Evolutionary conservation across 2,888 invertebrate species (phyloP).

Genomic region (Hetaerina titia): DNA sequence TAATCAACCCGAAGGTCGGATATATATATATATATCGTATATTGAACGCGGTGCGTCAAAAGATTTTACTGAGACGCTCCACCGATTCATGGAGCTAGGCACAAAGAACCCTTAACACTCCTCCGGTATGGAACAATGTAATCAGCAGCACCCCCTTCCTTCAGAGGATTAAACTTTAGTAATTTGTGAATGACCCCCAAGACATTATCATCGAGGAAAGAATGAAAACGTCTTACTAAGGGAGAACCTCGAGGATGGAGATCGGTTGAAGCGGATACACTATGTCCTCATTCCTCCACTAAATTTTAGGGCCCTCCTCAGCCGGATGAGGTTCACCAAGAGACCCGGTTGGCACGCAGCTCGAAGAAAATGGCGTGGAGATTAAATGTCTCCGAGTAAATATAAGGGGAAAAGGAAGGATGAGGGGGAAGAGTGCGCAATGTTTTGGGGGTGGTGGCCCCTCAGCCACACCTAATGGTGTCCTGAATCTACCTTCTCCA

Average conservation of each 20-base stretch:
- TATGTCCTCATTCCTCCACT: neutral
- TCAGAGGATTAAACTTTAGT: too few species aligned
- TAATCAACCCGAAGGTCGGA: too few species aligned
- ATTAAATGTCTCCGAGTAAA: conserved; percentile 18
- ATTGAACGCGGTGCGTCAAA: too few species aligned
- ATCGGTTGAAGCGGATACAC: too few species aligned
- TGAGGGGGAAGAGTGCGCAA: neutral
- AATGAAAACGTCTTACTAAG: too few species aligned
- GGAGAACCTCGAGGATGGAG: neutral
- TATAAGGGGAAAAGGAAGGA: neutral
- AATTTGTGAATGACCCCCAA: too few species aligned
- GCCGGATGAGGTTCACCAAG: neutral
- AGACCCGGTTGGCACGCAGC: neutral
- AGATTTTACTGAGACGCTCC: too few species aligned
- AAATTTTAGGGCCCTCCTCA: neutral
- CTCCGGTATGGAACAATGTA: too few species aligned
- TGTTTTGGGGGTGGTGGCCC: neutral
- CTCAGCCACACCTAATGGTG: neutral
- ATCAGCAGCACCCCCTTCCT: too few species aligned
- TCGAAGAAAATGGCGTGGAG: conserved; percentile 7
- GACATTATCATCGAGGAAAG: neutral
- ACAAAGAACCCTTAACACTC: too few species aligned
- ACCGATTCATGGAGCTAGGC: too few species aligned
- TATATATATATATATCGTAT: too few species aligned
- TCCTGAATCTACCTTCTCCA: neutral